phyloP scores from a whole-genome alignment of 1,140 invertebrate genomes.

The Caenorhabditis briggsae region DNA sequence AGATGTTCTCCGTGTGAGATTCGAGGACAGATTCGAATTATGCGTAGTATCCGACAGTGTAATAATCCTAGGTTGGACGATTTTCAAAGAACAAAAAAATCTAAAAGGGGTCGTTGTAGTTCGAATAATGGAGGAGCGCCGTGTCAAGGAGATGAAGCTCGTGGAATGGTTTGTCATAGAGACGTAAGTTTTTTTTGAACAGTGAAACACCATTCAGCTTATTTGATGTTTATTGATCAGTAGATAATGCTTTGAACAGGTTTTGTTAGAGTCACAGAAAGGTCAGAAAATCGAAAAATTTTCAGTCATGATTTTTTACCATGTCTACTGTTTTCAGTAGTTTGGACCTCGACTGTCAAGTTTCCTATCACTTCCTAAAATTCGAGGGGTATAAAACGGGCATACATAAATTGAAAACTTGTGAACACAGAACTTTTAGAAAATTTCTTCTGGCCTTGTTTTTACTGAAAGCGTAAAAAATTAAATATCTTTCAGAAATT shows the following conservation, averaged over 20 bases:
- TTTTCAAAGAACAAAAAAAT: background rate
- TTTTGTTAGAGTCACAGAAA: too few relatives aligned
- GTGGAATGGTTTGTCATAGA: slow-evolving; percentile 65
- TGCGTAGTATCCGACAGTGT: slow-evolving; percentile 63
- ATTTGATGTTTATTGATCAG: background rate
- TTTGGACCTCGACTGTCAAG: too few relatives aligned
- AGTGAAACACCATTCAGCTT: background rate
- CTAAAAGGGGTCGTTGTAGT: slow-evolving; percentile 24
- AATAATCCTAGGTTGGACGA: slow-evolving; percentile 58
- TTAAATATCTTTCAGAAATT: too few relatives aligned
- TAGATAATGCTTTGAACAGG: too few relatives aligned
- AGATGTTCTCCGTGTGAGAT: slow-evolving; percentile 64
- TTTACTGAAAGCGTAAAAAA: too few relatives aligned
- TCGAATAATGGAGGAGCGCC: slow-evolving; percentile 63
- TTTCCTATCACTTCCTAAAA: too few relatives aligned
- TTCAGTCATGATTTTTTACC: background rate
- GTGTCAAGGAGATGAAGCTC: slow-evolving; percentile 59
- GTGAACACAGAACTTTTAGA: too few relatives aligned
- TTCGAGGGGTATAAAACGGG: too few relatives aligned
- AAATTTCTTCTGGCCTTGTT: too few relatives aligned
- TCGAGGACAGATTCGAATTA: slow-evolving; percentile 63
- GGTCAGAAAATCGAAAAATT: too few relatives aligned
- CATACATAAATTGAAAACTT: too few relatives aligned
- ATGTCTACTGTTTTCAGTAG: background rate
- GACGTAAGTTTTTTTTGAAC: slow-evolving; percentile 47